These are phyloP conservation scores for Nycticorax nycticorax DNA, from an alignment of 2,113 vertebrate species.

Conservation along the genomic window DNA sequence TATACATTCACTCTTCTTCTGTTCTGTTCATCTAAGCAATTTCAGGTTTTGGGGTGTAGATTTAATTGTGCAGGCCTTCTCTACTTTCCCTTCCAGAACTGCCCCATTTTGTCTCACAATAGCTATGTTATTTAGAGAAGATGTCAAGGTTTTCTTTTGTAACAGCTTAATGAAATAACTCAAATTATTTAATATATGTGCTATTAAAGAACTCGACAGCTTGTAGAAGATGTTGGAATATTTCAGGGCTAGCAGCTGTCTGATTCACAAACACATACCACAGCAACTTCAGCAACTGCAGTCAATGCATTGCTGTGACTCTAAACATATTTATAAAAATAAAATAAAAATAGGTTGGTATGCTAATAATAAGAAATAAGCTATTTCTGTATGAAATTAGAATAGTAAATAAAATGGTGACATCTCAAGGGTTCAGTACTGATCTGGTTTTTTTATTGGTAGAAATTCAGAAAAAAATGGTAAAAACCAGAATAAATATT, in stretches of 20 bases:
- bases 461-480: neutral
- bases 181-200: neutral
- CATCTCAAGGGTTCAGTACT: neutral
- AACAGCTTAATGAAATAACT: slow-evolving; percentile 17
- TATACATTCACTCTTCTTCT: neutral
- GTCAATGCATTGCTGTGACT: neutral
- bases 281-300: slow-evolving; percentile 9
- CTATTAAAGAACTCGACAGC: neutral
- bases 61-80: neutral
- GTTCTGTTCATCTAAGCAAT: neutral
- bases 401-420: neutral
- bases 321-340: slow-evolving; percentile 42
- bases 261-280: slow-evolving; percentile 34
- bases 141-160: neutral
- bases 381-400: neutral
- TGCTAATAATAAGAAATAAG: neutral
- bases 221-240: neutral
- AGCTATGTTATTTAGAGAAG: neutral
- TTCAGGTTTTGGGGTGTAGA: neutral
- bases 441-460: neutral
- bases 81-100: neutral
- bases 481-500: neutral
- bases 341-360: slow-evolving; percentile 14
- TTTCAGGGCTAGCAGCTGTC: slow-evolving; percentile 27
- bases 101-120: neutral